These are phyloP conservation scores for Cyanoliseus patagonus DNA, from an alignment of 2,113 vertebrate genomes.

Conservation along the genomic window DNA sequence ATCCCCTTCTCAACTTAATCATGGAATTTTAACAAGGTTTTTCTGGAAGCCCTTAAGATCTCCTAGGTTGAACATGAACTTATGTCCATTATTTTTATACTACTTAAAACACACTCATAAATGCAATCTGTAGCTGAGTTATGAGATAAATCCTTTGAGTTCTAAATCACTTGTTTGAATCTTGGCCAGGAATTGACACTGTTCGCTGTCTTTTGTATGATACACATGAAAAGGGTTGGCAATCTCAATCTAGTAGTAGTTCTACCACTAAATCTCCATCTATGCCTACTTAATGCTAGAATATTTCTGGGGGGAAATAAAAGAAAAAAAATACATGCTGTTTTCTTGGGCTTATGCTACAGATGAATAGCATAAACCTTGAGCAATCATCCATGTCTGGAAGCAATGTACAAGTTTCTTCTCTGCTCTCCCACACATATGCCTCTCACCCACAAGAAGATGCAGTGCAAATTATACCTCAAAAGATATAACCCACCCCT, in stretches of 20 bases:
- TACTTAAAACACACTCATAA: slow-evolving; percentile 13
- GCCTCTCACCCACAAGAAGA: neutral
- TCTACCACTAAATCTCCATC: neutral
- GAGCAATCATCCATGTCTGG: neutral
- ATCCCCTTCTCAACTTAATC: slow-evolving; percentile 56
- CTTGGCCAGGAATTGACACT: neutral
- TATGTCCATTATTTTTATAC: slow-evolving; percentile 20
- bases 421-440: neutral
- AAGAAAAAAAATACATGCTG: neutral
- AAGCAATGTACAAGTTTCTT: neutral
- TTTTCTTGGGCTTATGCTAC: neutral
- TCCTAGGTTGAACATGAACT: slow-evolving; percentile 23
- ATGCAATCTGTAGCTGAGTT: neutral
- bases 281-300: neutral
- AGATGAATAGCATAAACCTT: neutral
- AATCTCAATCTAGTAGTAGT: neutral
- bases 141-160: neutral
- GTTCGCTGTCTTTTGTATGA: neutral
- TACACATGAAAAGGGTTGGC: neutral
- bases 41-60: slow-evolving; percentile 52
- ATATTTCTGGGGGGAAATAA: neutral
- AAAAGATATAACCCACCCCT: neutral
- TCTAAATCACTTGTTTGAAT: slow-evolving; percentile 7
- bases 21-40: slow-evolving; percentile 62
- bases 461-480: neutral